Percentiles rank a stretch among this genome's conserved stretches.
phyloP scores from a whole-genome alignment of 1,140 invertebrate genomes.

The Orchesella cincta region DNA sequence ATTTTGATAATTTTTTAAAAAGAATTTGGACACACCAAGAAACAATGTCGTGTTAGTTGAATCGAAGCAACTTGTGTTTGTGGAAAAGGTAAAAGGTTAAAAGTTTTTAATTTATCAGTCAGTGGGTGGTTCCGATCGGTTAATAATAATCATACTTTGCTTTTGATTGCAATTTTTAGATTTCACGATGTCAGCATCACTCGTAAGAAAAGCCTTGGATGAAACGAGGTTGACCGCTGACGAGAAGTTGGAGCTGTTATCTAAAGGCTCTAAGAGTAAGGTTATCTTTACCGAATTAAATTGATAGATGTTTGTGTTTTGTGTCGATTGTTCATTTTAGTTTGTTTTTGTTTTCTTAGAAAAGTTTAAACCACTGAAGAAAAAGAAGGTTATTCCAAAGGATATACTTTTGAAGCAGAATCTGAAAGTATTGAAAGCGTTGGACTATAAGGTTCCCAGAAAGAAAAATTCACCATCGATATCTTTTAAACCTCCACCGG shows the following conservation, averaged over 20 bases:
- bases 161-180: neutral
- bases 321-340: neutral
- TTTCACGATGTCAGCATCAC: conserved; percentile 39
- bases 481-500: neutral
- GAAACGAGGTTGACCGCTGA: neutral
- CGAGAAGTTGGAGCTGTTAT: neutral
- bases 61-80: no score
- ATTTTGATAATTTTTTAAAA: no score
- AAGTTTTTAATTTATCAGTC: no score
- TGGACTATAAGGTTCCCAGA: conserved; percentile 8
- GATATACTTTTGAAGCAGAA: conserved; percentile 41
- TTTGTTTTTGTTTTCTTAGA: neutral
- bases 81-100: no score
- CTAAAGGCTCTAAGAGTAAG: neutral
- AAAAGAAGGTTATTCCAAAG: neutral
- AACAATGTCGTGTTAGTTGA: no score
- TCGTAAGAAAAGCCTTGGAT: conserved; percentile 46
- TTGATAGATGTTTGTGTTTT: neutral
- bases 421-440: conserved; percentile 37
- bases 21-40: no score
- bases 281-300: neutral
- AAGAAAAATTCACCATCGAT: neutral
- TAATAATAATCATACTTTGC: no score
- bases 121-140: no score
- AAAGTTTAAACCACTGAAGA: conserved; percentile 13